A percentile compares a stretch with the other conserved stretches of the same genome.
Evolutionary conservation across 2,888 invertebrate species (phyloP).

Genomic region (Drosophila paranaensis): DNA sequence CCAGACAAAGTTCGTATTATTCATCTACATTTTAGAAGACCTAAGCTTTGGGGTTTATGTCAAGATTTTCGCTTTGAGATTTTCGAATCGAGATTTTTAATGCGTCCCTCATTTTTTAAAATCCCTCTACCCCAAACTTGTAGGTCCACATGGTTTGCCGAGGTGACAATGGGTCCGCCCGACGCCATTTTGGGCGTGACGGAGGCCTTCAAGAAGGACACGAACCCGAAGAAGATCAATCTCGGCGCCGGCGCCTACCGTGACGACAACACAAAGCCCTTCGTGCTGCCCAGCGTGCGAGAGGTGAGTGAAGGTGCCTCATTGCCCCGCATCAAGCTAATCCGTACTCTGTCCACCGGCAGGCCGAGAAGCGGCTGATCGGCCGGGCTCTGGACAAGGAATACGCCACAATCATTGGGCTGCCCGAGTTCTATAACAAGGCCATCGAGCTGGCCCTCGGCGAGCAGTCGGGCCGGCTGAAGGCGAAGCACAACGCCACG

Average conservation of each 20-base stretch:
- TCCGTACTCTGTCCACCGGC: background rate
- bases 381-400: conserved; percentile 93
- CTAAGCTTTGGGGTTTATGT: background rate
- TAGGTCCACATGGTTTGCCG: conserved; percentile 92
- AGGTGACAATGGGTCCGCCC: conserved; percentile 98
- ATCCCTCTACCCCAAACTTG: background rate
- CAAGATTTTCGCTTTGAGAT: background rate
- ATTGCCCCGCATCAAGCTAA: background rate
- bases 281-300: conserved; percentile 94
- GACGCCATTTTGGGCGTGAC: conserved; percentile 99
- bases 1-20: background rate
- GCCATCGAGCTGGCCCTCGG: conserved; percentile 96
- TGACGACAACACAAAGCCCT: conserved; percentile 98
- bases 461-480: conserved; percentile 88
- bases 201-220: conserved; percentile 97
- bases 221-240: conserved; percentile 97
- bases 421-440: conserved; percentile 92
- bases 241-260: conserved; percentile 98
- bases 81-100: background rate
- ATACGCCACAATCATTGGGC: conserved; percentile 96
- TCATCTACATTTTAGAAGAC: background rate
- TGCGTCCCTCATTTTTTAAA: background rate
- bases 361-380: conserved; percentile 93
- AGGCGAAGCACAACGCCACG: conserved; percentile 89
- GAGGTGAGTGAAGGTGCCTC: conserved; percentile 85